Percentiles rank a stretch among this genome's conserved stretches.
Evolutionary conservation across 2,888 invertebrate species (phyloP).

Genomic region (Chaitophorus viminalis): DNA sequence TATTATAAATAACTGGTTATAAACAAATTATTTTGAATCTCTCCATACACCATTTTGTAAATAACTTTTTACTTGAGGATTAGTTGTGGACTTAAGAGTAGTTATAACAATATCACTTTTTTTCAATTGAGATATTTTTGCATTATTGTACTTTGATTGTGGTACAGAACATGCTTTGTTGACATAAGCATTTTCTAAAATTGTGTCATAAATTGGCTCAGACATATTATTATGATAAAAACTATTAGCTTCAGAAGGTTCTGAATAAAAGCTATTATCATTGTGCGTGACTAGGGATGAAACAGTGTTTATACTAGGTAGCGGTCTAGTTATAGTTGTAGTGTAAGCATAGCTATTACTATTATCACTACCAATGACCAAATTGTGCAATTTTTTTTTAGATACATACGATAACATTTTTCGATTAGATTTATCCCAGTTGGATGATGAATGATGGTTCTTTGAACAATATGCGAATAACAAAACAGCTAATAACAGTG

Average conservation of each 20-base stretch:
- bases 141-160: neutral
- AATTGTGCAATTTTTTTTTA: conserved; percentile 44
- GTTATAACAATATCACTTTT: conserved; percentile 67
- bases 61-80: conserved; percentile 68
- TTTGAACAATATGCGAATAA: conserved; percentile 56
- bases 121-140: neutral
- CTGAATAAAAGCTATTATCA: conserved; percentile 3
- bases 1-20: neutral
- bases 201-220: conserved; percentile 36
- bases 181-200: conserved; percentile 35
- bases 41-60: conserved; percentile 58
- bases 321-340: conserved; percentile 27
- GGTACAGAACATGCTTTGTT: conserved; percentile 23
- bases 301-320: conserved; percentile 47
- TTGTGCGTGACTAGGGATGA: conserved; percentile 13
- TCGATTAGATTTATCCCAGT: conserved; percentile 51
- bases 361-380: conserved; percentile 59
- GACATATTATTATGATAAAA: conserved; percentile 5
- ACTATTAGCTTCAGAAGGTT: conserved; percentile 13
- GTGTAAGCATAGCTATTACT: conserved; percentile 67
- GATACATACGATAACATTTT: conserved; percentile 58
- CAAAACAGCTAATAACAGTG: conserved; percentile 44
- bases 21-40: conserved; percentile 32
- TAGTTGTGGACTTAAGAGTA: conserved; percentile 76
- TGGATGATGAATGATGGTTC: neutral